phyloP scores from a whole-genome alignment of 1,140 invertebrate genomes.

The Adoxophyes honmai region DNA sequence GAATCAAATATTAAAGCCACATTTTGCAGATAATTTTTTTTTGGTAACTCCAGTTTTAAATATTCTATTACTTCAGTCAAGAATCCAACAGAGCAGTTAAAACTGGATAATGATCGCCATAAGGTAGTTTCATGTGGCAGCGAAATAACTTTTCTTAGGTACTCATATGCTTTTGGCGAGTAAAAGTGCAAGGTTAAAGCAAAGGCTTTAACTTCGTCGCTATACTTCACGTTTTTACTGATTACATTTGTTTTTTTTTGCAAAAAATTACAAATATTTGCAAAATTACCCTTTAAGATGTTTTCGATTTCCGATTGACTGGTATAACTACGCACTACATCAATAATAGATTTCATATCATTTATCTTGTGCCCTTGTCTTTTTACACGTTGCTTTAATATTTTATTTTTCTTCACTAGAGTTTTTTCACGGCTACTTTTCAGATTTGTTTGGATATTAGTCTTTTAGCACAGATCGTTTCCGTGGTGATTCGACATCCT shows the following conservation, averaged over 20 bases:
- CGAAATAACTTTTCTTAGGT: slow-evolving; percentile 14
- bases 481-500: too few relatives aligned
- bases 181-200: slow-evolving; percentile 21
- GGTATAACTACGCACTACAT: not conserved
- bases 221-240: slow-evolving; percentile 2
- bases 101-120: not conserved
- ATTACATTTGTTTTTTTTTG: slow-evolving; percentile 2
- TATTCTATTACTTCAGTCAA: not conserved
- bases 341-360: slow-evolving; percentile 10
- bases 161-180: slow-evolving; percentile 16
- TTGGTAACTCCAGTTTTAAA: not conserved
- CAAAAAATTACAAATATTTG: not conserved
- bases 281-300: not conserved
- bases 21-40: slow-evolving; percentile 22
- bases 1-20: slow-evolving; percentile 32
- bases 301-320: not conserved
- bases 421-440: too few relatives aligned
- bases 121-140: slow-evolving; percentile 17
- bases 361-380: slow-evolving; percentile 15
- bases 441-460: too few relatives aligned
- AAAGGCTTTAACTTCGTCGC: slow-evolving; percentile 18
- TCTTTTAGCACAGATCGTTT: too few relatives aligned
- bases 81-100: not conserved
- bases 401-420: too few relatives aligned
- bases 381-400: slow-evolving; percentile 10